A percentile compares a stretch with the other conserved stretches of the same genome.
Conservation (phyloP, 2,888 invertebrate species). For the Drosophila recens region DNA sequence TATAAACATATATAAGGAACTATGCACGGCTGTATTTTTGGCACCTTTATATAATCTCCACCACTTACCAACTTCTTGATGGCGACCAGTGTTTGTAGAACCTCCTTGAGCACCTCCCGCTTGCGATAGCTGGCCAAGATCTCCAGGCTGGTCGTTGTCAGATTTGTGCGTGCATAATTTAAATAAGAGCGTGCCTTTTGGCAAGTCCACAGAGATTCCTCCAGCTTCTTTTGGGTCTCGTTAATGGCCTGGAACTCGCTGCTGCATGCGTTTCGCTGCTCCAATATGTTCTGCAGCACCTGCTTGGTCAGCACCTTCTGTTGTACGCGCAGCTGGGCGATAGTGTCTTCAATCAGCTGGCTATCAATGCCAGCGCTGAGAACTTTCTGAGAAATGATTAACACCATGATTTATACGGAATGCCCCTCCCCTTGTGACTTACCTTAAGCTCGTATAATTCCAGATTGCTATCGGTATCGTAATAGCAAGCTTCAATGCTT, state of each 20-base stretch:
- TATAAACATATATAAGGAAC: not conserved
- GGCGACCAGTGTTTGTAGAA: conserved; percentile 92
- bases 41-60: not conserved
- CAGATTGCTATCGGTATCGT: conserved; percentile 81
- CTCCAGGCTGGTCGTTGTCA: conserved; percentile 93
- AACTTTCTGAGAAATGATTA: conserved; percentile 75
- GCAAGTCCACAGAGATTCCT: conserved; percentile 90
- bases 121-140: conserved; percentile 96
- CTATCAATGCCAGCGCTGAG: conserved; percentile 81
- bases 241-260: conserved; percentile 92
- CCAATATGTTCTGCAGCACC: conserved; percentile 95
- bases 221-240: conserved; percentile 89
- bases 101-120: conserved; percentile 92
- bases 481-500: conserved; percentile 84
- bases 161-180: conserved; percentile 91
- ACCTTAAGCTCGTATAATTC: conserved; percentile 84
- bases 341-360: conserved; percentile 82
- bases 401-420: not conserved
- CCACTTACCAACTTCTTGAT: conserved; percentile 89
- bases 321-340: conserved; percentile 83
- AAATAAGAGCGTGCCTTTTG: conserved; percentile 90
- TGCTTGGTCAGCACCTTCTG: conserved; percentile 94
- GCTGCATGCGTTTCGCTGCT: conserved; percentile 95
- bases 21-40: not conserved
- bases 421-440: conserved; percentile 19